Conservation (phyloP, 2,113 vertebrate species). For the Ammodytes marinus region DNA sequence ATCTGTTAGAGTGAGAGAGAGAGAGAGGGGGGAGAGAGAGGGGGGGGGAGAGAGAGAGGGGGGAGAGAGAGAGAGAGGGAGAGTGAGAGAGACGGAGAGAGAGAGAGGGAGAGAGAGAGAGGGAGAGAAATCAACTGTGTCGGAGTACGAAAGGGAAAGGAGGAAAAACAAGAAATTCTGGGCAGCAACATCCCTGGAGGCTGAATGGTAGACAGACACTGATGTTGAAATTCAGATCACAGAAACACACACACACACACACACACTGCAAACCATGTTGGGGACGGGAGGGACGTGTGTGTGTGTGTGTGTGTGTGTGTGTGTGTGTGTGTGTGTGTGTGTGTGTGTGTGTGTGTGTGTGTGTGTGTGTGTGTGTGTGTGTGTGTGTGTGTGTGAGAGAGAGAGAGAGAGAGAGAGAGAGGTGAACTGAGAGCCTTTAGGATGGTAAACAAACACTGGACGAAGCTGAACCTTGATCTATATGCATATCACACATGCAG, state of each 20-base stretch:
- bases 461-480: neutral
- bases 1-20: too few species aligned
- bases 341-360: too few species aligned
- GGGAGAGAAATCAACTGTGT: slow-evolving; percentile 14
- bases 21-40: too few species aligned
- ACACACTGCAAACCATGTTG: slow-evolving; percentile 60
- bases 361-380: too few species aligned
- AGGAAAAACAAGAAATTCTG: slow-evolving; percentile 54
- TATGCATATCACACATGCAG: neutral
- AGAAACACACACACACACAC: slow-evolving; percentile 28
- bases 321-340: too few species aligned
- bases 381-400: neutral
- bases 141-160: neutral
- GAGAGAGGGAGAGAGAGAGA: neutral
- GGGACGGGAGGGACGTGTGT: slow-evolving; percentile 13
- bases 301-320: too few species aligned
- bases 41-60: too few species aligned
- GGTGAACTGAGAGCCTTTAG: slow-evolving; percentile 17
- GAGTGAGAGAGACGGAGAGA: too few species aligned
- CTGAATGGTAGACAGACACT: slow-evolving; percentile 59
- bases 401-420: slow-evolving; percentile 13
- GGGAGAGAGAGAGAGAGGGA: too few species aligned
- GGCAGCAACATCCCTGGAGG: slow-evolving; percentile 55
- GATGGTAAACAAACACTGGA: neutral
- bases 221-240: slow-evolving; percentile 81